These are phyloP conservation scores for Drosophila bunnanda DNA, from an alignment of 2,888 invertebrate genomes.

Conservation along the genomic window DNA sequence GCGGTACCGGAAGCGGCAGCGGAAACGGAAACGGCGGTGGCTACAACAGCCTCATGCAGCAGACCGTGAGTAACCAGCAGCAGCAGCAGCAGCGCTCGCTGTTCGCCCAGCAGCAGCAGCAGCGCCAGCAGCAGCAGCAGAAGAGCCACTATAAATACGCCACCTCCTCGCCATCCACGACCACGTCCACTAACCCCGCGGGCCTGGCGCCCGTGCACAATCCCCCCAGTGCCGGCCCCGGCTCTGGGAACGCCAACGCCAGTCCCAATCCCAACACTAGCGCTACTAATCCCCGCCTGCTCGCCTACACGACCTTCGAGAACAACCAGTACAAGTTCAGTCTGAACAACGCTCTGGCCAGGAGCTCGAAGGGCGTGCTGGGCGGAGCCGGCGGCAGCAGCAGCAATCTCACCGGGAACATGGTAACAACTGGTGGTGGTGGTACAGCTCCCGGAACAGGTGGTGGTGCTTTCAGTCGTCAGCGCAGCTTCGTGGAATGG, in stretches of 20 bases:
- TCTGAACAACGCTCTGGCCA: constrained; percentile 82
- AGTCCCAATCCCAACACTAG: constrained; percentile 37
- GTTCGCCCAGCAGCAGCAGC: constrained; percentile 80
- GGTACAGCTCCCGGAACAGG: constrained; percentile 46
- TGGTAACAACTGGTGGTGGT: constrained; percentile 38
- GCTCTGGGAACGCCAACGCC: constrained; percentile 3
- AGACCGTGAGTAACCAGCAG: constrained; percentile 85
- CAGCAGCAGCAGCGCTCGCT: constrained; percentile 81
- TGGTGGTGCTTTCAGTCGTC: constrained; percentile 71
- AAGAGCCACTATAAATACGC: constrained; percentile 80
- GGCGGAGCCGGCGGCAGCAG: constrained; percentile 63
- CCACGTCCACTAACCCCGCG: constrained; percentile 66
- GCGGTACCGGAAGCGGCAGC: constrained; percentile 54
- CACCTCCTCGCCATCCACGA: constrained; percentile 54
- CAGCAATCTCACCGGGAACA: constrained; percentile 71
- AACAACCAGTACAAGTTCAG: constrained; percentile 85
- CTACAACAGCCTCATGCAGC: constrained; percentile 83
- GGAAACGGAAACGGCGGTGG: constrained; percentile 61
- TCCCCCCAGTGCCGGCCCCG: constrained; percentile 57
- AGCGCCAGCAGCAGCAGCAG: constrained; percentile 68
- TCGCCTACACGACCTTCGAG: constrained; percentile 85
- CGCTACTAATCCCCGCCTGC: constrained; percentile 74
- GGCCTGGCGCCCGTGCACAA: constrained; percentile 81
- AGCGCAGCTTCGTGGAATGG: constrained; percentile 82
- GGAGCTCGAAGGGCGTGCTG: constrained; percentile 50